A percentile compares a stretch with the other conserved stretches of the same genome.
Evolutionary conservation across 1,140 invertebrate genomes (phyloP).

Genomic region (Heliconius hermathena): DNA sequence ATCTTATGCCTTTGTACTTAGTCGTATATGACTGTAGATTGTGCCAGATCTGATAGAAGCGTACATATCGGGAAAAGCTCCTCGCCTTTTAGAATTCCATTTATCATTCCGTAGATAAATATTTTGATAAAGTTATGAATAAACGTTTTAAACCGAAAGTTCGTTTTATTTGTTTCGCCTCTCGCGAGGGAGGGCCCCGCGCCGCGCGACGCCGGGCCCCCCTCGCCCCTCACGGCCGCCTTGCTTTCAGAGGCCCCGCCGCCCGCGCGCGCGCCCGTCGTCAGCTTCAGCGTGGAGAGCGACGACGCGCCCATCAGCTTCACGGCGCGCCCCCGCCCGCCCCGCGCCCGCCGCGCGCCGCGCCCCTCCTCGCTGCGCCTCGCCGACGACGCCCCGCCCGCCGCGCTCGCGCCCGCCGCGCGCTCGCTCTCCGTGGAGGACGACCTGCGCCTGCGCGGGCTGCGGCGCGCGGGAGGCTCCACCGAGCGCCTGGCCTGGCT

Average conservation of each 20-base stretch:
- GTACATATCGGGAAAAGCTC: conserved; percentile 18
- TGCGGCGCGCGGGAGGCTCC: conserved; percentile 43
- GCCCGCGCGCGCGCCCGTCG: conserved; percentile 52
- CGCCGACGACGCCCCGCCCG: conserved; percentile 46
- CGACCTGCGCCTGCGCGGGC: conserved; percentile 49
- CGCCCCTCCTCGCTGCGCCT: conserved; percentile 65
- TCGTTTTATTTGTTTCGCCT: conserved; percentile 30
- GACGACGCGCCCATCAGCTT: conserved; percentile 68
- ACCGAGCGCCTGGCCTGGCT: conserved; percentile 67
- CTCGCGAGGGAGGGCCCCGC: neutral
- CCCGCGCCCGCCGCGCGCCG: conserved; percentile 38
- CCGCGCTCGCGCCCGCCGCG: conserved; percentile 39
- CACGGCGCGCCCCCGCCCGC: conserved; percentile 45
- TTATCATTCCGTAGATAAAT: conserved; percentile 32
- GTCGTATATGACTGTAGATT: conserved; percentile 5
- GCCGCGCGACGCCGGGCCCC: conserved; percentile 41
- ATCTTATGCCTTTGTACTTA: conserved; percentile 11
- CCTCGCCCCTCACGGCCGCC: conserved; percentile 41
- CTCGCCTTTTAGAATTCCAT: conserved; percentile 29
- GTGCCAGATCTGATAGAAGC: conserved; percentile 20
- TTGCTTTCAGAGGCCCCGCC: conserved; percentile 44
- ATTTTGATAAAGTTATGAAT: conserved; percentile 22
- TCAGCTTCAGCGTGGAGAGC: conserved; percentile 71
- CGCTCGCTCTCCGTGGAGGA: conserved; percentile 62
- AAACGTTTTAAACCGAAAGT: conserved; percentile 14